Conservation (phyloP, 2,797 vertebrate species). For the Pseudochirops corinnae region DNA sequence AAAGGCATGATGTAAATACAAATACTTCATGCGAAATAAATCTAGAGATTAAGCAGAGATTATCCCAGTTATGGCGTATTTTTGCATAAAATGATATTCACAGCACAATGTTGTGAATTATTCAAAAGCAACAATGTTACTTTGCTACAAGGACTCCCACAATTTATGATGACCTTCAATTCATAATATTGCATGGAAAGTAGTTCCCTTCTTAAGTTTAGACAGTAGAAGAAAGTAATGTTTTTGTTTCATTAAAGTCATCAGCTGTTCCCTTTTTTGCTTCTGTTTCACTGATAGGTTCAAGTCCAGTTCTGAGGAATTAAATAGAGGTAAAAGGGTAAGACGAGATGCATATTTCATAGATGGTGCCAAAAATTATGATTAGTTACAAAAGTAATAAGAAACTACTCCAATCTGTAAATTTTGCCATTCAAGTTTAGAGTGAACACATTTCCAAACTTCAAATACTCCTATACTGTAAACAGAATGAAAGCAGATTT, state of each 20-base stretch:
- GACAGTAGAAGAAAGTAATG: constrained; percentile 39
- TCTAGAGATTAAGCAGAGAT: constrained; percentile 67
- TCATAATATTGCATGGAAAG: constrained; percentile 60
- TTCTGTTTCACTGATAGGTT: constrained; percentile 23
- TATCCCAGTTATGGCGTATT: constrained; percentile 51
- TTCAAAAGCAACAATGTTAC: constrained; percentile 71
- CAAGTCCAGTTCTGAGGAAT: neutral
- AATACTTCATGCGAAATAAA: constrained; percentile 62
- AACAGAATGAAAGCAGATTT: too few relatives aligned
- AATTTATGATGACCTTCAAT: constrained; percentile 74
- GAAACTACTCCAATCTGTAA: too few relatives aligned
- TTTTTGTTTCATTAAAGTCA: constrained; percentile 45
- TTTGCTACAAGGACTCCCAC: constrained; percentile 62
- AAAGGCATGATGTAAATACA: neutral
- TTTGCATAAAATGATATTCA: constrained; percentile 75
- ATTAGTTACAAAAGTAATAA: too few relatives aligned
- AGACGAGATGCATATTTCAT: too few relatives aligned
- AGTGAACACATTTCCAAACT: too few relatives aligned
- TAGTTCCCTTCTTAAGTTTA: constrained; percentile 64
- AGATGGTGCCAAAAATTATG: too few relatives aligned
- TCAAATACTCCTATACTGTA: too few relatives aligned
- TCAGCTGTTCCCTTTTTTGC: neutral
- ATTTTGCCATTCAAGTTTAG: too few relatives aligned
- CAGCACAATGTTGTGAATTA: constrained; percentile 75
- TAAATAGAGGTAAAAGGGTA: too few relatives aligned